Conservation (phyloP, 2,888 invertebrate genomes). For the Nasonovia ribisnigri region DNA sequence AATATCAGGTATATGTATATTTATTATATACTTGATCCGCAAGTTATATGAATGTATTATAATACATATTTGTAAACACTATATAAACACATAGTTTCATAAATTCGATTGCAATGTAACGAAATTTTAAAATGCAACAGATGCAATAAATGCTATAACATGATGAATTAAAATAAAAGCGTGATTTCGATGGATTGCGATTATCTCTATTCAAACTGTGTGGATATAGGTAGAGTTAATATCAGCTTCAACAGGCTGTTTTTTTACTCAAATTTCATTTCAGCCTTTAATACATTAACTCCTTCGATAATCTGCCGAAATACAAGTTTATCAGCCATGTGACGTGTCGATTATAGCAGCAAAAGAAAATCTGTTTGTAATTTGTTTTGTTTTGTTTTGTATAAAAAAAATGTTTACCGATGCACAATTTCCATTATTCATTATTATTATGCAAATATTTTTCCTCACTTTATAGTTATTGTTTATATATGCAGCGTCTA, state of each 20-base stretch:
- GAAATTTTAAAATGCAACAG: background rate
- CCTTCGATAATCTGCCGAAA: background rate
- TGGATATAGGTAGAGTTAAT: too few species aligned
- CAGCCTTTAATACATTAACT: background rate
- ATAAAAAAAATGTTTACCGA: background rate
- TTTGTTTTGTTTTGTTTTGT: background rate
- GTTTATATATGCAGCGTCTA: background rate
- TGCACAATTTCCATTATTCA: background rate
- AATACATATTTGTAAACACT: background rate
- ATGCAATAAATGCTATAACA: background rate
- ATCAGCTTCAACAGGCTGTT: background rate
- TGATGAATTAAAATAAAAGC: background rate
- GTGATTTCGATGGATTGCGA: background rate
- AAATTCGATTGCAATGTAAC: background rate
- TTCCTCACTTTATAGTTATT: background rate
- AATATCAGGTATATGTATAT: background rate
- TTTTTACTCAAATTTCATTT: background rate
- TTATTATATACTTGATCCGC: background rate
- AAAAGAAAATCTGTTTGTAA: background rate
- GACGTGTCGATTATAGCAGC: background rate
- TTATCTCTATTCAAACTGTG: background rate
- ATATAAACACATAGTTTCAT: background rate
- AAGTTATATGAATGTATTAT: background rate
- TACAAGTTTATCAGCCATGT: background rate
- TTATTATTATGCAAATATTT: background rate